Evolutionary conservation across 2,888 invertebrate species (phyloP), one percentile per base, ranked within the genome.

Genomic region (Epiperipatus broadwayi): DNA sequence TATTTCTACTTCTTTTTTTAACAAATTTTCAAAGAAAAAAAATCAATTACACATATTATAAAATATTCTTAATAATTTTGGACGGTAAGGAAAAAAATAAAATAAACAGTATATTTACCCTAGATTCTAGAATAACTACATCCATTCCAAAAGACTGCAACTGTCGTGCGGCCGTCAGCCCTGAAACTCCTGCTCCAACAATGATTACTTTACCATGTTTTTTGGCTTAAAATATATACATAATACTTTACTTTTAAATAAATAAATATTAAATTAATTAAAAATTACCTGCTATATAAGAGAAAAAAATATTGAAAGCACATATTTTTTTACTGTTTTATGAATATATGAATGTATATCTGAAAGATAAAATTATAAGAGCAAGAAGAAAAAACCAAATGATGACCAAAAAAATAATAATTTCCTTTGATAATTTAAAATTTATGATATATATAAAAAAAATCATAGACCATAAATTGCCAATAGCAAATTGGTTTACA

Each of bases 121-220:
- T 53, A 3, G 67, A 60, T 51, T 68, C 68, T 15, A 68, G 48
- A 19, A 93, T 77, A 20, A 84, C 72, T 10, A 91, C 91, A 61
- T 93, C 89, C 69, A 93, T 77, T 3, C 93, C 93, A 64, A 93
- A 93, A 44, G 87, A 84, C 50, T 79, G 78, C 50, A 95, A 65
- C 57, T 95, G 93, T 48, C 87, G 78, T 1, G 89, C 93, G 22
- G 91, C 93, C 18, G 83, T 81, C 44, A 95, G 63, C 0, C 93
- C 93, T 14, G 91, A 85, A 21, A 93, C 87, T 32, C 93, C 93
- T 49, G 76, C 71, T 47, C 76, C 73, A 52, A 72, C 74, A 30
- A 72, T 65, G 40, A 73, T 66, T 1, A 72, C 69, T 54, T 67
- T 68, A 3, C 70, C 68, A 43, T 55, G 53, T 43, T 59, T 60